Base-by-base conservation (phyloP, 2,797 vertebrate genomes). In the Trachops cirrhosus region DNA sequence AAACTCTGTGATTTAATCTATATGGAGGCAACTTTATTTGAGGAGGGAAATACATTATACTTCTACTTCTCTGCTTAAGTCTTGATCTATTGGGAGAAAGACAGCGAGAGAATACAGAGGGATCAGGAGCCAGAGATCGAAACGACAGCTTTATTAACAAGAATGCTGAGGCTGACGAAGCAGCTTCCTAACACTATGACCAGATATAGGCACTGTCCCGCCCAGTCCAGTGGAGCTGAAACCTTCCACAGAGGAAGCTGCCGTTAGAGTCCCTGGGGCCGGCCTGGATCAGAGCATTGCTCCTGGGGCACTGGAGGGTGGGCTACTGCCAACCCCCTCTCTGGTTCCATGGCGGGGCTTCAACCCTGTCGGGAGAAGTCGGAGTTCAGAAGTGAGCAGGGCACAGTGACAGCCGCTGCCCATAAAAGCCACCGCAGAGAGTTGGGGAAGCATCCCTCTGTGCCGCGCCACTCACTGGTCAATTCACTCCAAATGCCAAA, bases 381-480 rank as follows among this genome's bases (percentile, higher is more conserved):
- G 54, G 57, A 46, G 0, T 2, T 48, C 8, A 48, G 6, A 32
- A 37, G 32, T 24, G 50, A 32, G 9, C 24, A 16, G 37, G 3
- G 44, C 26, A 24, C 57, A 34, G 11, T 6, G n/a, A 41, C 39
- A 57, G 22, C 5, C 16, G 0, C 18, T 68, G 22, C 21, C 22
- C 29, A 3, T 6, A 6, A 37, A 39, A 80, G 12, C 39, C 41
- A n/a, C 8, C 48, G 14, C 7, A 1, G 2, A 5, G 0, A 12
- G 1, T 9, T 29, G 12, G 52, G 34, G 37, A 26, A 62, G 22
- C 9, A 24, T 18, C 71, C 1, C 5, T 1, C 3, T 62, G 52
- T 46, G 32, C 15, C 2, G 3, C 16, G 52, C 21, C 54, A 70
- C 62, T 70, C 34, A 48, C 24, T 1, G 39, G 18, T 41, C 26